Percentiles rank a stretch among this genome's conserved stretches.
phyloP scores from a whole-genome alignment of 1,140 invertebrate genomes.

The Mactra quadrangularis region DNA sequence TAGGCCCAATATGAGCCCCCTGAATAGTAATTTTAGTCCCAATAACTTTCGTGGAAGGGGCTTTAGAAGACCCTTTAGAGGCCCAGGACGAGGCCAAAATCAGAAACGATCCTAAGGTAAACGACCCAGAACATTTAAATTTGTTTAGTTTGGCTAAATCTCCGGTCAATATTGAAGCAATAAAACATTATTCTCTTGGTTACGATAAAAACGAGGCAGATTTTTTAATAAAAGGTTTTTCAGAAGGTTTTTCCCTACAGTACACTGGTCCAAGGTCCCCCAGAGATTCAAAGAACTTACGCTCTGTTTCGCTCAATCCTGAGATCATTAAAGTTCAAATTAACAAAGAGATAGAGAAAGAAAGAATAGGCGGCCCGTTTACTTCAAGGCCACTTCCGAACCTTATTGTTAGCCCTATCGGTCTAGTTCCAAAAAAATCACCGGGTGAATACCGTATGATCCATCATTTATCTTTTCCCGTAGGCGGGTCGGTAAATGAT shows the following conservation, averaged over 20 bases:
- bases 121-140: neutral
- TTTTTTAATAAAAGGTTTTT: constrained; percentile 6
- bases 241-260: neutral
- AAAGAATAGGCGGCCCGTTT: constrained; percentile 43
- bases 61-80: neutral
- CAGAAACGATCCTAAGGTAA: neutral
- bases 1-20: neutral
- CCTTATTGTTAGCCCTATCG: constrained; percentile 27
- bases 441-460: constrained; percentile 34
- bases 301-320: neutral
- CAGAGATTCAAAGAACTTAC: constrained; percentile 23
- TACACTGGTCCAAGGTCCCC: neutral
- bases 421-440: constrained; percentile 27
- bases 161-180: neutral
- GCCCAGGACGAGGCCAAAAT: neutral
- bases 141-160: neutral
- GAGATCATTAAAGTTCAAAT: constrained; percentile 27
- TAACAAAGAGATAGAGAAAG: constrained; percentile 26
- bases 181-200: neutral
- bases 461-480: constrained; percentile 37
- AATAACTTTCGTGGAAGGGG: neutral
- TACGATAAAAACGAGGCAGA: neutral
- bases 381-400: too few species aligned
- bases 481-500: constrained; percentile 30
- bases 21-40: neutral